Conservation (phyloP, 2,113 vertebrate genomes). For the Thunnus maccoyii region DNA sequence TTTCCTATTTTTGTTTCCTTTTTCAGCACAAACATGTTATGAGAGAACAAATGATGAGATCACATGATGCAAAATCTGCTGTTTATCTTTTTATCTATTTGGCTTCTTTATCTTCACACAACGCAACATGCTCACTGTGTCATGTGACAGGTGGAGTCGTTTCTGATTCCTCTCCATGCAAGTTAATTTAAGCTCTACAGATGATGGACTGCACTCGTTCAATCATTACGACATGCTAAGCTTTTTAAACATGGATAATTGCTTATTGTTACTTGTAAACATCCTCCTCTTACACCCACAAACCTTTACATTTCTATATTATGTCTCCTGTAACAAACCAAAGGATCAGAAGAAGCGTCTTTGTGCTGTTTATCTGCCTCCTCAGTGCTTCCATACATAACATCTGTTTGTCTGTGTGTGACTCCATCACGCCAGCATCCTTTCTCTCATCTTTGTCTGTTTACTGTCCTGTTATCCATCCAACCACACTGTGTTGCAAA, state of each 20-base stretch:
- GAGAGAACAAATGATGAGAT: no score
- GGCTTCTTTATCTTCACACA: no score
- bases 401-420: background rate
- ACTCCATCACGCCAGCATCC: background rate
- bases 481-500: background rate
- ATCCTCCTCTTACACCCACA: background rate
- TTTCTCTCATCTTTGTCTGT: background rate
- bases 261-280: background rate
- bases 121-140: no score
- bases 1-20: no score
- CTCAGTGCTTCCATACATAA: no score
- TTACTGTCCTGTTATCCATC: background rate
- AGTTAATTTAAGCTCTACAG: background rate
- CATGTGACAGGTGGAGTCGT: no score
- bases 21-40: no score
- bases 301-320: background rate
- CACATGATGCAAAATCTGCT: no score
- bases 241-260: background rate
- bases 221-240: background rate
- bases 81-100: no score
- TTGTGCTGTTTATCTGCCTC: background rate
- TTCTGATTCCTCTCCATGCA: no score
- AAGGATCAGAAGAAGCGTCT: no score
- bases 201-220: background rate
- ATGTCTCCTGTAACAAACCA: no score